Base-by-base conservation (phyloP, 2,113 vertebrate genomes). In the Mustela nigripes region DNA sequence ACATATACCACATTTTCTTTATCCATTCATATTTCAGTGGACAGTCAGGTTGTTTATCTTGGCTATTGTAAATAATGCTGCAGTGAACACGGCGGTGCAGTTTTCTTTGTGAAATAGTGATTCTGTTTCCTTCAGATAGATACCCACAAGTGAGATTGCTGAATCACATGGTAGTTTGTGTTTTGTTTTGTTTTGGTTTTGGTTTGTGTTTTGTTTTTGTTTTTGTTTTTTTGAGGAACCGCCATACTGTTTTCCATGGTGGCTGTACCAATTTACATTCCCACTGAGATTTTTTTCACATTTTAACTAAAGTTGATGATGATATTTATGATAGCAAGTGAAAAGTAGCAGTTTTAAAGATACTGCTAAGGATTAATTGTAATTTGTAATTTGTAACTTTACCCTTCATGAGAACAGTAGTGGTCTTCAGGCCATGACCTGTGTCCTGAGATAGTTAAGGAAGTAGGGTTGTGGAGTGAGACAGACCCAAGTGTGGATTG, bases 311-410 rank as follows among this genome's bases (percentile, higher is more conserved):
- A 84, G 48, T 58, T 15, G 50, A 50, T 69, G n/a, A 4, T 79
- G 31, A 11, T 58, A 39, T 45, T 97, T 63, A 82, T 81, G 62
- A 63, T 42, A 79, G 11, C 58, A 80, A 85, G 11, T 82, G 31
- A 50, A 45, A 86, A 76, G 31, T 39, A 78, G 50, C 48, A 73
- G 60, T 82, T 94, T 95, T 71, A 28, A 89, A 83, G 94, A 19
- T 74, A 73, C 15, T 85, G 7, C 42, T 76, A 31, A 76, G 42
- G 39, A 80, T 84, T 62, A 15, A 48, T 80, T 73, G 7, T 58
- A 58, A 58, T 58, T 58, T 58, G 16, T 79, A 19, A 79, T 67
- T n/a, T 93, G 58, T 21, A 58, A 81, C 48, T 71, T 89, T 93
- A 50, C 58, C 4, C 24, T 85, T 81, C 48, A 67, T 16, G 65